phyloP scores from a whole-genome alignment of 2,797 vertebrate species.

The Sternarchorhynchus goeldii region DNA sequence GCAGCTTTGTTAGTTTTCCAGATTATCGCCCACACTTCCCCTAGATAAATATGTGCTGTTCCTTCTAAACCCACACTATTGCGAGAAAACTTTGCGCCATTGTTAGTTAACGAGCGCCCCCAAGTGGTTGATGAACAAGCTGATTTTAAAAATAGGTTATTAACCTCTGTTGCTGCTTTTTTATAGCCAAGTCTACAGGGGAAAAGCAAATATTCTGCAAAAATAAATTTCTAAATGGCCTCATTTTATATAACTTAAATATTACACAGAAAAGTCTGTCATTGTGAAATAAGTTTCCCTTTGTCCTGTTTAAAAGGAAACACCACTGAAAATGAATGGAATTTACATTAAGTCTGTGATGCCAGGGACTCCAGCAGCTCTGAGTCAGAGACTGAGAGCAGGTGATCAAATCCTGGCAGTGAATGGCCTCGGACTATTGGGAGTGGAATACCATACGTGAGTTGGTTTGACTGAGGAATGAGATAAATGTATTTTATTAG shows the following conservation, averaged over 20 bases:
- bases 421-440: conserved; percentile 75
- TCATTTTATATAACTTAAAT: background rate
- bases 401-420: conserved; percentile 80
- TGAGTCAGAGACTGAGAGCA: conserved; percentile 63
- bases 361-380: conserved; percentile 76
- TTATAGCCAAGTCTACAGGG: too few species aligned
- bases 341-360: conserved; percentile 76
- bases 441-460: conserved; percentile 73
- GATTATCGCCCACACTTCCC: background rate
- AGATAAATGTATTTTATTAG: background rate
- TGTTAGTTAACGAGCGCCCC: conserved; percentile 26
- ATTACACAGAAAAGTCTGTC: background rate
- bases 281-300: background rate
- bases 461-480: background rate
- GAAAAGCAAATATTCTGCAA: background rate
- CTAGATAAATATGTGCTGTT: background rate
- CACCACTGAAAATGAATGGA: conserved; percentile 65
- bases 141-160: background rate
- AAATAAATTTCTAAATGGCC: too few species aligned
- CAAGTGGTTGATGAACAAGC: conserved; percentile 33
- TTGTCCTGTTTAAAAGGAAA: conserved; percentile 63
- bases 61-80: background rate
- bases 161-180: background rate
- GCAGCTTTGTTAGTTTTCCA: too few species aligned
- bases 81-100: background rate